Conservation (phyloP, 2,113 vertebrate species). For the Tursiops truncatus region DNA sequence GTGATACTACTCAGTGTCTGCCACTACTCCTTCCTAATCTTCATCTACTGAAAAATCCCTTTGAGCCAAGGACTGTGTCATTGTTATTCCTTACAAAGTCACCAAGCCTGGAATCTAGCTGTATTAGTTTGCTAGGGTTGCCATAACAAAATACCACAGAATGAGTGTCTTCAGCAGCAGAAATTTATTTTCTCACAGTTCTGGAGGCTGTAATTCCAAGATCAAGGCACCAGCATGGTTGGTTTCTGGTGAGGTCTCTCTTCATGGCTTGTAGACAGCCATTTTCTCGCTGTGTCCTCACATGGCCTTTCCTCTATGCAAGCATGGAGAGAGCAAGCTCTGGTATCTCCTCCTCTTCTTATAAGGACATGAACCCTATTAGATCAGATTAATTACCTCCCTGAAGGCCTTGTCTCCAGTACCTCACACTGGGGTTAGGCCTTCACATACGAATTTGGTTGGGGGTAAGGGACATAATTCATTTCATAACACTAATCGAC, state of each 20-base stretch:
- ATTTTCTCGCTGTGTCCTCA: background rate
- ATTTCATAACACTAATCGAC: background rate
- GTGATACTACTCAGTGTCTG: background rate
- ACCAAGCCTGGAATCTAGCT: background rate
- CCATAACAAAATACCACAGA: background rate
- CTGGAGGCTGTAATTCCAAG: background rate
- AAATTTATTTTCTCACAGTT: background rate
- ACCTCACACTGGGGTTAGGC: background rate
- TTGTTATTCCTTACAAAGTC: background rate
- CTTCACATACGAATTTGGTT: background rate
- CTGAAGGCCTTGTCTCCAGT: background rate
- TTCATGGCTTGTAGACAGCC: background rate
- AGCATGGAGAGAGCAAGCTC: background rate
- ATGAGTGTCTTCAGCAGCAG: background rate
- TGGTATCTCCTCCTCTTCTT: background rate
- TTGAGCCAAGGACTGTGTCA: background rate
- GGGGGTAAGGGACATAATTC: background rate
- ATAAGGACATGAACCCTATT: background rate
- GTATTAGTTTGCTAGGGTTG: accelerated
- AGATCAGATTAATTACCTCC: background rate
- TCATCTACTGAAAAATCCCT: background rate
- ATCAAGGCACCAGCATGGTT: background rate
- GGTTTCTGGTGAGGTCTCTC: background rate
- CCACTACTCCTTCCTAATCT: background rate
- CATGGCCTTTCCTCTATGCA: background rate